phyloP scores from a whole-genome alignment of 2,888 invertebrate genomes.

The Drosophila niveifrons region DNA sequence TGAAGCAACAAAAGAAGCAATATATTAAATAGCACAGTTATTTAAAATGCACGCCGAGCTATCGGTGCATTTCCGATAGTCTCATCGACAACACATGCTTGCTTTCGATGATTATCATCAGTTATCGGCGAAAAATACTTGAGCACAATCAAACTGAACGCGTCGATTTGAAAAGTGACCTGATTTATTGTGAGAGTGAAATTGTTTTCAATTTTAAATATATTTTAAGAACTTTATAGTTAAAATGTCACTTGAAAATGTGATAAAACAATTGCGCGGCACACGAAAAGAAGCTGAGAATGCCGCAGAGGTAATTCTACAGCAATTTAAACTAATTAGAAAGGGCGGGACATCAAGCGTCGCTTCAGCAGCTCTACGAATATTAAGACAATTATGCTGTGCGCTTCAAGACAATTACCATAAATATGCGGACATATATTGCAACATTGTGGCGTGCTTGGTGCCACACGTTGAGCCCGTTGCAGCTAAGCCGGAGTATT shows the following conservation, averaged over 20 bases:
- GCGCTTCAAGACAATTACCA: conserved; percentile 54
- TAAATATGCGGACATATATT: conserved; percentile 67
- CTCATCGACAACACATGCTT: background rate
- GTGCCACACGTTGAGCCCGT: conserved; percentile 58
- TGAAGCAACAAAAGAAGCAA: too few relatives aligned
- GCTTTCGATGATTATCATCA: conserved; percentile 29
- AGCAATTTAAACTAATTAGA: conserved; percentile 36
- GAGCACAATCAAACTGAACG: conserved; percentile 6
- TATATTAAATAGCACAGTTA: too few relatives aligned
- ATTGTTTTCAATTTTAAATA: background rate
- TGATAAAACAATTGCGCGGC: conserved; percentile 55
- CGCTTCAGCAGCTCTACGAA: conserved; percentile 45
- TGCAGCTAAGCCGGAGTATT: conserved; percentile 49
- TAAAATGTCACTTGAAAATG: conserved; percentile 54
- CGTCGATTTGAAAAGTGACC: background rate
- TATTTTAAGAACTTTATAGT: conserved; percentile 14
- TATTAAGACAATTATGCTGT: conserved; percentile 62
- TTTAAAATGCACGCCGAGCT: too few relatives aligned
- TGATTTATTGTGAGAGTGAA: background rate
- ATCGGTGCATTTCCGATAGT: background rate
- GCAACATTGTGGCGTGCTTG: conserved; percentile 62
- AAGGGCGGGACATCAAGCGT: conserved; percentile 52
- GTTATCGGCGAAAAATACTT: conserved; percentile 63
- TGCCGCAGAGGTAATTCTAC: conserved; percentile 28
- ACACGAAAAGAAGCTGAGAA: conserved; percentile 41